Conservation (phyloP, 1,140 invertebrate species). For the Maniola jurtina region DNA sequence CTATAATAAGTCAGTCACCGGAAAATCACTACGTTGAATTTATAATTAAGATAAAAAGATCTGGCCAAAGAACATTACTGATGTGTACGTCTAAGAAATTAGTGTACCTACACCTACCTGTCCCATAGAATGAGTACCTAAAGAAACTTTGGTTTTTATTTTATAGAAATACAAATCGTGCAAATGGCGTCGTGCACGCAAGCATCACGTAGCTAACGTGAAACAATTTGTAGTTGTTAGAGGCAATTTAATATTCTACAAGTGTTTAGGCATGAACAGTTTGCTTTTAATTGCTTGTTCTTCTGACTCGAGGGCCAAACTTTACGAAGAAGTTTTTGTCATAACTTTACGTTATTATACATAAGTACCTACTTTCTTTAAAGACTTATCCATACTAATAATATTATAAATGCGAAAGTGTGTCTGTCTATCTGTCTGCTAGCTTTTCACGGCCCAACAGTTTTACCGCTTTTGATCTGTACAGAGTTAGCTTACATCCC, state of each 20-base stretch:
- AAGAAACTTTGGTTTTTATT: neutral
- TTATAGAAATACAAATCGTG: constrained; percentile 34
- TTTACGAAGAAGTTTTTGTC: neutral
- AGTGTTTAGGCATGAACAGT: neutral
- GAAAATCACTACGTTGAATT: constrained; percentile 27
- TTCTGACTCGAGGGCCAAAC: neutral
- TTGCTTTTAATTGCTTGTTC: constrained; percentile 1
- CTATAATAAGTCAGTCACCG: constrained; percentile 21
- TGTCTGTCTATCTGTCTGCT: too few species aligned
- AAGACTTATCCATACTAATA: too few species aligned
- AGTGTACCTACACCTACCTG: neutral
- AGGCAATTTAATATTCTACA: constrained; percentile 29
- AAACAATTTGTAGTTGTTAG: constrained; percentile 57
- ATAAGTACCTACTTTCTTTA: too few species aligned
- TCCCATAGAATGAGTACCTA: neutral
- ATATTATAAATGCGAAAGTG: too few species aligned
- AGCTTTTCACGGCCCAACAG: too few species aligned
- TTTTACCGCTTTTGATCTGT: too few species aligned
- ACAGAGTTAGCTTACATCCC: too few species aligned
- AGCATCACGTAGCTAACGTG: constrained; percentile 33
- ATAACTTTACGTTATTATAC: neutral
- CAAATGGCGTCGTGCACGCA: constrained; percentile 46
- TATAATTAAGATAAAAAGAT: constrained; percentile 19
- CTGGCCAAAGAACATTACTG: constrained; percentile 18
- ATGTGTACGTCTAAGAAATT: constrained; percentile 15